Percentiles rank a stretch among this genome's conserved stretches.
These are phyloP conservation scores for Trematomus bernacchii DNA, from an alignment of 2,797 vertebrate genomes.

Conservation along the genomic window DNA sequence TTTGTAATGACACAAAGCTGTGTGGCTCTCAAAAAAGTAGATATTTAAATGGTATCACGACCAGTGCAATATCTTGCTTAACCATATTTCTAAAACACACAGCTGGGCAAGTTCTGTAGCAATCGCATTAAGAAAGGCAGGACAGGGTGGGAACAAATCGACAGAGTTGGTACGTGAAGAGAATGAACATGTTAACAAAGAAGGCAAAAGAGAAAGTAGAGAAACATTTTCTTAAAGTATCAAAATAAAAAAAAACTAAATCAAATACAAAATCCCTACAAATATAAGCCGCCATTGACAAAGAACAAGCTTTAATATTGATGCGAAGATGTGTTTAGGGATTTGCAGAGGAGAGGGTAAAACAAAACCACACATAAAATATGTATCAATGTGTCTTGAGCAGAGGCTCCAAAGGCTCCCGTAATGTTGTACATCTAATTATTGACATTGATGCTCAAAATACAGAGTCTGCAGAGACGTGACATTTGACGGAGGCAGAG, in stretches of 20 bases:
- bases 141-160: neutral
- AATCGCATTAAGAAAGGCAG: neutral
- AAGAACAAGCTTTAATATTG: neutral
- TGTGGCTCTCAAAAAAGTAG: neutral
- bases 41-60: neutral
- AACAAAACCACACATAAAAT: constrained; percentile 44
- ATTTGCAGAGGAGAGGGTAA: neutral
- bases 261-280: neutral
- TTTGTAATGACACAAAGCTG: constrained; percentile 7
- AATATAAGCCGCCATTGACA: constrained; percentile 33
- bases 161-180: neutral
- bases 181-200: neutral
- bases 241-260: constrained; percentile 1
- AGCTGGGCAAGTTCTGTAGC: neutral
- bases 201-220: neutral
- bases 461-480: constrained; percentile 80
- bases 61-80: neutral
- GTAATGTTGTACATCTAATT: constrained; percentile 77
- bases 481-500: constrained; percentile 83
- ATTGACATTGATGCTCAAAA: constrained; percentile 85
- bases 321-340: constrained; percentile 19
- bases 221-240: neutral
- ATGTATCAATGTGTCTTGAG: constrained; percentile 55
- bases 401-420: constrained; percentile 67
- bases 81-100: neutral